Evolutionary conservation across 2,113 vertebrate genomes (phyloP), one percentile per base, ranked within the genome.

Genomic region (Siphamia tubifer): DNA sequence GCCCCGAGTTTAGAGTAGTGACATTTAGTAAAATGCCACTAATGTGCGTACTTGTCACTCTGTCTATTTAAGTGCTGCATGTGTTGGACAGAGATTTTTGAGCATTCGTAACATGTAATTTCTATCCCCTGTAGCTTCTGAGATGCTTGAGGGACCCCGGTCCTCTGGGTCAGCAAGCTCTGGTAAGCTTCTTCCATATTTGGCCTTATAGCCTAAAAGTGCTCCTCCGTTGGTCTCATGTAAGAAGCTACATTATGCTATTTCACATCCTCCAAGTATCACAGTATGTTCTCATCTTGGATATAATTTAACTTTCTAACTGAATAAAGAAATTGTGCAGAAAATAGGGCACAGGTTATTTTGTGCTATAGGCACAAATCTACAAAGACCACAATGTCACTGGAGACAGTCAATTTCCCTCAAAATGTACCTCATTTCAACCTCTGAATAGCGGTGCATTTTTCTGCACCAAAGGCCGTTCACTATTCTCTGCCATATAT

Each of bases 81-180:
- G 24, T 43, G 10, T 47, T 1, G 34, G 10, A 13, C 13, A 7
- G 30, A 34, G 4, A 39, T 7, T 60, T 25, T 39, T 56, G 19
- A 54, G 19, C 38, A 40, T 39, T 62, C 12, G 8, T 81, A 85
- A 83, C 55, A 13, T 76, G 62, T 74, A 2, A 30, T 75, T 79
- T 82, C 68, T 75, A 23, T 81, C 58, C 45, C 36, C 43, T 76
- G 27, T 66, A 92, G 88, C 77, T 81, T 17, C 79, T 19, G 91
- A 92, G 84, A 85, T 90, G 87, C 15, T 47, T 45, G 90, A 90
- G 85, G 87, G 76, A 76, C 81, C 79, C n/a, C 84, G 71, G 56
- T 92, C 91, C 31, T 71, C 89, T 30, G 88, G 88, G 74, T 92
- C 91, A 34, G 25, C 48, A 44, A 82, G 87, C 84, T 92, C 91